Conservation (phyloP, 2,888 invertebrate genomes). For the Phaedon cochleariae region DNA sequence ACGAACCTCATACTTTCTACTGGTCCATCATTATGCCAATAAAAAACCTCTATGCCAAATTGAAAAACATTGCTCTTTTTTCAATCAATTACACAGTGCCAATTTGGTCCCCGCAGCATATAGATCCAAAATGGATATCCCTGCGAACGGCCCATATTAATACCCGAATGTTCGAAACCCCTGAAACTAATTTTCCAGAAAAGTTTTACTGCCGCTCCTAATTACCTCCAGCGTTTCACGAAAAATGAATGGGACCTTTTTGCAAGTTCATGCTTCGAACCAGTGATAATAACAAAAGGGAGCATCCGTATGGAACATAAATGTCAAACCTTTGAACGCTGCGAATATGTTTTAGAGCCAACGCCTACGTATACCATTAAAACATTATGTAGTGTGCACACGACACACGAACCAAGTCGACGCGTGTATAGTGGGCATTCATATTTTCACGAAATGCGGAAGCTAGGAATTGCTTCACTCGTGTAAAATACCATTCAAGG, state of each 20-base stretch:
- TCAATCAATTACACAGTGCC: background rate
- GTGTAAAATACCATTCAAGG: background rate
- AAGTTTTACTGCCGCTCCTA: conserved; percentile 5
- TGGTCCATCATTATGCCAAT: too few relatives aligned
- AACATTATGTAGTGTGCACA: conserved; percentile 12
- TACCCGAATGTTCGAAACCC: background rate
- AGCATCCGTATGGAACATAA: conserved; percentile 13
- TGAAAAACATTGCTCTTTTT: background rate
- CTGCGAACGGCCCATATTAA: background rate
- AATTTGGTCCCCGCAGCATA: background rate
- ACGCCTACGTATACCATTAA: conserved; percentile 17
- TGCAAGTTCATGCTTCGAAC: conserved; percentile 6
- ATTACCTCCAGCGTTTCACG: conserved; percentile 3
- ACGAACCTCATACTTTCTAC: too few relatives aligned
- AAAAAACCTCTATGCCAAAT: background rate
- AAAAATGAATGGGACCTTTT: conserved; percentile 20
- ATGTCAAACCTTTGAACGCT: conserved; percentile 22
- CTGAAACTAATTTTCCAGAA: conserved; percentile 15
- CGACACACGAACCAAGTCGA: conserved; percentile 4
- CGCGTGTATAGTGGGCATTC: background rate
- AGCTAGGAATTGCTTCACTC: background rate
- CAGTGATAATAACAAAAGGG: conserved; percentile 3
- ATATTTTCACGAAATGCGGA: background rate
- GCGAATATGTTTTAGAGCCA: conserved; percentile 8
- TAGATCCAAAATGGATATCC: background rate